Evolutionary conservation across 2,113 vertebrate species (phyloP).

Genomic region (Misgurnus anguillicaudatus): DNA sequence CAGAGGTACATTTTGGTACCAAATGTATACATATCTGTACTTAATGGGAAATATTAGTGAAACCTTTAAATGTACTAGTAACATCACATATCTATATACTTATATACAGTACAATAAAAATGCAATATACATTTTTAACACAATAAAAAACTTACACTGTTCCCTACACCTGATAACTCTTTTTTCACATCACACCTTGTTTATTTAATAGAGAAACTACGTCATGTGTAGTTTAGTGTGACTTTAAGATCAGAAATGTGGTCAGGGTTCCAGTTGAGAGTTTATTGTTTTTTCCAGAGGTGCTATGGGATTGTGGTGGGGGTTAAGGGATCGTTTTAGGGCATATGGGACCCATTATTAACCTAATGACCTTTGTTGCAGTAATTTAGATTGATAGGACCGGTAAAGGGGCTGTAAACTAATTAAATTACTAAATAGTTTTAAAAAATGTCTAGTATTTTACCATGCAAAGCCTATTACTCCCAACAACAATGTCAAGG

Average conservation of each 20-base stretch:
- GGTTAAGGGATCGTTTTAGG: background rate
- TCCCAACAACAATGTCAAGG: background rate
- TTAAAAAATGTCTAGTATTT: no score
- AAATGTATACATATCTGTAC: no score
- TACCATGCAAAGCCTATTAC: no score
- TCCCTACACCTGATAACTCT: no score
- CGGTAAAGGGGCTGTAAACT: background rate
- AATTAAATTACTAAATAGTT: background rate
- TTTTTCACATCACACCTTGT: background rate
- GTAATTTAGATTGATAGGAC: constrained; percentile 45
- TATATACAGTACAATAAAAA: no score
- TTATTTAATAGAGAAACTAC: constrained; percentile 8
- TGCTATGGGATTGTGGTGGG: constrained; percentile 8
- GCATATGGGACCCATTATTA: constrained; percentile 24
- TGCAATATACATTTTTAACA: no score
- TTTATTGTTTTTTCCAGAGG: constrained; percentile 44
- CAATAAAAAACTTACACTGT: no score
- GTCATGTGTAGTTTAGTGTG: constrained; percentile 4
- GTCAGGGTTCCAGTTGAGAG: constrained; percentile 21
- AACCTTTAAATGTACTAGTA: no score
- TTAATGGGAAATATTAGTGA: no score
- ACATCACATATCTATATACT: no score
- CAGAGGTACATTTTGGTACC: no score
- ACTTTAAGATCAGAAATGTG: constrained; percentile 22
- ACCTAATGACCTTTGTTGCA: constrained; percentile 51